Evolutionary conservation across 2,113 vertebrate species (phyloP), one percentile per base, ranked within the genome.

Genomic region (Brachyhypopomus gauderio): DNA sequence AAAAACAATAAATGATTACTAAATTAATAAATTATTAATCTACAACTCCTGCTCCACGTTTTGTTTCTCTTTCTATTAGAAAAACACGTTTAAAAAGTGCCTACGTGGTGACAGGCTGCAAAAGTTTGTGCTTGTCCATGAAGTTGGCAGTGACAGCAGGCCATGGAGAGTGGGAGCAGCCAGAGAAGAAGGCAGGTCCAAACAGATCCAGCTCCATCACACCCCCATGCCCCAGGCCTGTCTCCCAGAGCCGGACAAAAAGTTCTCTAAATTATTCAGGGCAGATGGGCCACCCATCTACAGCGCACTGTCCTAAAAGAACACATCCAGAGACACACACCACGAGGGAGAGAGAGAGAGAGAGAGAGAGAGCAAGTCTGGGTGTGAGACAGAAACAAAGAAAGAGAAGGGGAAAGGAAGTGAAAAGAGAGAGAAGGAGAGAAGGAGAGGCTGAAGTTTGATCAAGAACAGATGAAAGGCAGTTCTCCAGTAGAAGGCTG

Each of bases 401-500:
- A 70, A 66, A 38, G 34, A 70, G 66, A 36, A 27, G 55, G 63
- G 34, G 74, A 23, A 52, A 30, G 56, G 34, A 60, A 62, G 72
- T 41, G 64, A 55, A 22, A 48, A 69, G 20, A 79, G 60, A 75
- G 77, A 83, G 64, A 5, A 11, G 16, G 86, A 77, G 67, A 67
- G 63, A 72, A 75, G 75, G n/a, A 52, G 23, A 78, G 78, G 87
- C 60, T 82, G 81, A 84, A 72, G 64, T 1, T 4, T 71, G 72
- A 88, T 75, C 52, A 59, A 84, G 85, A 87, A 82, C 86, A 88
- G 83, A 87, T 88, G 83, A 89, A 88, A 89, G 84, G 83, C 67
- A 90, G 85, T 75, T 60, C 84, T 72, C 85, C 85, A 81, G 85
- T 78, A 80, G 87, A 70, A 77, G 66, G 78, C 8, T 2, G 5